Percentiles rank a stretch among this genome's conserved stretches.
Evolutionary conservation across 1,140 invertebrate species (phyloP).

Genomic region (Apocrypta bakeri): DNA sequence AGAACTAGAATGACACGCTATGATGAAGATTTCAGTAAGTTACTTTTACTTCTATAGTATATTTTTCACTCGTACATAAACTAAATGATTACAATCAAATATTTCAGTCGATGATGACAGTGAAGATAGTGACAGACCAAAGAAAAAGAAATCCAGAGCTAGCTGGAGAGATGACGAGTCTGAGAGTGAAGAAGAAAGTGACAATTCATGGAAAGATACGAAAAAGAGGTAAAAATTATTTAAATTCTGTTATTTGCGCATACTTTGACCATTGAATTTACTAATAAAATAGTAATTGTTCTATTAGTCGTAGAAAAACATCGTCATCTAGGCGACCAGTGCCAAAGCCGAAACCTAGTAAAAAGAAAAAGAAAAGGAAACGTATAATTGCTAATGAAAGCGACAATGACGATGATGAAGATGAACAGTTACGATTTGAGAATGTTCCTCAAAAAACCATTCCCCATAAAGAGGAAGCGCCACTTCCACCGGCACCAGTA

Average conservation of each 20-base stretch:
- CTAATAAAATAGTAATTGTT: conserved; percentile 22
- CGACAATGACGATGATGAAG: conserved; percentile 69
- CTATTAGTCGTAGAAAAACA: conserved; percentile 63
- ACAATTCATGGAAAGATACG: conserved; percentile 76
- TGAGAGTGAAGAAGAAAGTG: conserved; percentile 73
- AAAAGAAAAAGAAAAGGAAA: conserved; percentile 75
- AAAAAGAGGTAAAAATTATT: conserved; percentile 69
- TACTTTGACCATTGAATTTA: too few relatives aligned
- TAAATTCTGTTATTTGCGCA: too few relatives aligned
- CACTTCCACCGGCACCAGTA: not conserved
- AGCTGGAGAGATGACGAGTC: conserved; percentile 75
- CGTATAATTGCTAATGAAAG: conserved; percentile 72
- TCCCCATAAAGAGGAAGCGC: conserved; percentile 44
- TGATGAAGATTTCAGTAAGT: conserved; percentile 78
- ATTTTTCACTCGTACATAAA: not conserved
- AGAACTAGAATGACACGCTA: conserved; percentile 76
- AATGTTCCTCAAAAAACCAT: conserved; percentile 40
- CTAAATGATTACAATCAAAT: not conserved
- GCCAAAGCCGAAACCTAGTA: conserved; percentile 69
- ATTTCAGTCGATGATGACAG: conserved; percentile 74
- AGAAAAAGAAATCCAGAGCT: conserved; percentile 74
- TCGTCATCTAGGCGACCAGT: conserved; percentile 59
- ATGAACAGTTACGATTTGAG: conserved; percentile 48
- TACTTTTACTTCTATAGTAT: conserved; percentile 27
- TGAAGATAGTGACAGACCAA: conserved; percentile 76